Base-by-base conservation (phyloP, 2,113 vertebrate species). In the Gallinago undulata region DNA sequence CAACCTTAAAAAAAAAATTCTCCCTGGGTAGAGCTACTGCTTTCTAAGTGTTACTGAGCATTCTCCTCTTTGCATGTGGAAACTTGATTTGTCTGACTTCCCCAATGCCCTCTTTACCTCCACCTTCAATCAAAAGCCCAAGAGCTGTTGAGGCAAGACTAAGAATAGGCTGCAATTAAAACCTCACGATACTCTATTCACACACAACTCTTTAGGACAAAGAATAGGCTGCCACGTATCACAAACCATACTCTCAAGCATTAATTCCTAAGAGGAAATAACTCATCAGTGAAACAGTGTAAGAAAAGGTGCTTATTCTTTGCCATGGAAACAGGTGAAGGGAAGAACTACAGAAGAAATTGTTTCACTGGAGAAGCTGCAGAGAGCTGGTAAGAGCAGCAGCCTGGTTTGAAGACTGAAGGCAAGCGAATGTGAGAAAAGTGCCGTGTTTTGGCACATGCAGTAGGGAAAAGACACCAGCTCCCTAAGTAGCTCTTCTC, bases 201-300 rank as follows among this genome's bases (percentile, higher is more conserved):
- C 60, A 21, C 30, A 19, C 43, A 27, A 1, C 7, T 23, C 67
- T 30, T 37, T 64, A 17, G 53, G 43, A 75, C 74, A 57, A 63
- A 56, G 60, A 93, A 63, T 11, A 79, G 23, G 19, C 53, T 31
- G 15, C 70, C 78, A 30, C 7, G 0, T 30, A 27, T 39, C 56
- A 74, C 15, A 28, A 31, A 14, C 51, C 6, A 0, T n/a, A 2
- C 64, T 43, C 80, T 48, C 2, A 6, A 53, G 67, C 1, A 6
- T 13, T 30, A 37, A 48, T 30, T 82, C 85, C 69, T 7, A 3
- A 33, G 63, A 59, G 76, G 68, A 72, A 81, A 68, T 41, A 31
- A 37, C 31, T 12, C 3, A 5, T 31, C 45, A 23, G 59, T 4
- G 35, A 27, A 48, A 45, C 50, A 14, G 24, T 4, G 12, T 27